These are phyloP conservation scores for Pangasius macronema DNA, from an alignment of 2,797 vertebrate genomes.

Conservation along the genomic window DNA sequence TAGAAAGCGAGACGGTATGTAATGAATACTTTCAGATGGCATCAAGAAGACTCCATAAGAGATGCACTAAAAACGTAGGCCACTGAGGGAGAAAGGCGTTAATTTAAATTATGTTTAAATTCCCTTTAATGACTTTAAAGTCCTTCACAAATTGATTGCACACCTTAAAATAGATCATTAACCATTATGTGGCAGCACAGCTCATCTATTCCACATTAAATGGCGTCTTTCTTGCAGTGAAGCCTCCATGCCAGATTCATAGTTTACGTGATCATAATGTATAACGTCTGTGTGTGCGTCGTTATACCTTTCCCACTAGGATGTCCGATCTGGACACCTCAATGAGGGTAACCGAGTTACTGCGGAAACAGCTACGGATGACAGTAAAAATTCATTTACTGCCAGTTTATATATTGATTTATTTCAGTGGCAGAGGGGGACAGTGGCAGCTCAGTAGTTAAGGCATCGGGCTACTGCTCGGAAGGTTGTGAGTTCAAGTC, in stretches of 20 bases:
- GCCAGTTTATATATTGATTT: not conserved
- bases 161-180: slow-evolving; percentile 34
- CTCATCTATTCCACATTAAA: slow-evolving; percentile 31
- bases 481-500: not conserved
- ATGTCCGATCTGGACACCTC: no score
- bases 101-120: slow-evolving; percentile 34
- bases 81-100: slow-evolving; percentile 7
- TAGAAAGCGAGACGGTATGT: slow-evolving; percentile 28
- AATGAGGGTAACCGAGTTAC: not conserved
- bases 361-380: not conserved
- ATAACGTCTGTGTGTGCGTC: no score
- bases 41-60: not conserved
- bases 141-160: slow-evolving; percentile 26
- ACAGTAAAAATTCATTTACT: not conserved
- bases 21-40: slow-evolving; percentile 13
- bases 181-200: slow-evolving; percentile 17
- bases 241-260: not conserved
- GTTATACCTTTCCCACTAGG: no score
- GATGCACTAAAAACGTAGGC: not conserved
- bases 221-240: not conserved
- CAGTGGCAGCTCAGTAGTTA: not conserved
- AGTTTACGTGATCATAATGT: no score
- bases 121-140: slow-evolving; percentile 26
- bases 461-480: not conserved
- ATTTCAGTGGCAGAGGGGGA: not conserved